phyloP scores from a whole-genome alignment of 1,140 invertebrate genomes.

The Macrobrachium nipponense region DNA sequence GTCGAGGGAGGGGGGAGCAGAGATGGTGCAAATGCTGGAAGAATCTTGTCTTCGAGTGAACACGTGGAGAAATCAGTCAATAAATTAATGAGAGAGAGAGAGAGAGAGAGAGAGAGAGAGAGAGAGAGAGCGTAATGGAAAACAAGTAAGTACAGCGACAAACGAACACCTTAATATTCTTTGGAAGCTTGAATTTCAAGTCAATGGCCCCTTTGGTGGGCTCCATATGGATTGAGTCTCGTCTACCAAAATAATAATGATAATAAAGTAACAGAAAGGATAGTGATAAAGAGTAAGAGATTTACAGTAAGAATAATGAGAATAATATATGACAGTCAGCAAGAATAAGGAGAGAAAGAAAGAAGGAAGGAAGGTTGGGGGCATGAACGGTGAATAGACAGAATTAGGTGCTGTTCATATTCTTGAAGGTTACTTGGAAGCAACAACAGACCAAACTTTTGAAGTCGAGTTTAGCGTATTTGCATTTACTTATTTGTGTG shows the following conservation, averaged over 20 bases:
- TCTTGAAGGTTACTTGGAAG: neutral
- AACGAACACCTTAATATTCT: too few species aligned
- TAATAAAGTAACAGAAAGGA: neutral
- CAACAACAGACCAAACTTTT: neutral
- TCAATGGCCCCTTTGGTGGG: too few species aligned
- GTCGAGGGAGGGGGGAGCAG: too few species aligned
- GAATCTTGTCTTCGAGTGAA: neutral
- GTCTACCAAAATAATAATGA: too few species aligned
- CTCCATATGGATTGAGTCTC: too few species aligned
- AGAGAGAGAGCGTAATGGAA: neutral
- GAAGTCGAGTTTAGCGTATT: too few species aligned
- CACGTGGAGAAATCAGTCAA: neutral
- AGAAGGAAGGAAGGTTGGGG: neutral
- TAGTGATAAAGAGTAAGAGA: neutral
- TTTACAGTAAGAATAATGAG: neutral
- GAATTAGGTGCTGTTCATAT: neutral
- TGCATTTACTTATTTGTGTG: too few species aligned
- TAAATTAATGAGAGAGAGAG: constrained; percentile 5
- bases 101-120: constrained; percentile 27
- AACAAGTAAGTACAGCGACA: neutral
- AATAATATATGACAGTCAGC: neutral
- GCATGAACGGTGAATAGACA: neutral
- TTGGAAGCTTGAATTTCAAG: too few species aligned
- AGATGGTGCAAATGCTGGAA: too few species aligned
- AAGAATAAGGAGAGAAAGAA: neutral